Base-by-base conservation (phyloP, 2,113 vertebrate species). In the Rhinolophus sinicus region DNA sequence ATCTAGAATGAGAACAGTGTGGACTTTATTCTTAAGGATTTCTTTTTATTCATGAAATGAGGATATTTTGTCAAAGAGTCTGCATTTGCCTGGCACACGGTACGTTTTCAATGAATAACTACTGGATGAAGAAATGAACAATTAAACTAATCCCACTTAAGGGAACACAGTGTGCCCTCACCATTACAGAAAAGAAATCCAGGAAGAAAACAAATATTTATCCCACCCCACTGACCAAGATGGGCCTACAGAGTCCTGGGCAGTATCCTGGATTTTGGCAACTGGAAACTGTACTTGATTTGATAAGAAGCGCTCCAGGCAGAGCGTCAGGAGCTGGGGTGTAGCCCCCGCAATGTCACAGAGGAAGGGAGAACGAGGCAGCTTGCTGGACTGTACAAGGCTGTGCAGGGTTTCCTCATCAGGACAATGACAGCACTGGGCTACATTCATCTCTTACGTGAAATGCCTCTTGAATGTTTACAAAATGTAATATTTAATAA, bases 1-100 rank as follows among this genome's bases (percentile, higher is more conserved):
- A 54, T 99, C 99, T 99, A 26, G 0, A 98, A 98, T 8, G 86
- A 90, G 90, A 0, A 96, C 16, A 76, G 40, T 26, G 7, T 38
- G 72, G 30, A 21, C 56, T 85, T 95, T 26, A 93, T 2, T 33
- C 21, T 73, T 35, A 40, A 47, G 67, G 50, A 44, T 67, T 0
- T 84, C 6, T 76, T 80, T 75, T 67, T 40, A 83, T 87, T 73
- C 14, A 13, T 1, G 7, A 76, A 87, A 30, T 9, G 18, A 85
- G 21, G 47, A 30, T 24, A 14, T 40, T 70, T 18, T 75, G 22
- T 21, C 38, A 38, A 77, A 73, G 88, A 4, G 2, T 84, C 28
- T 86, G 26, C 82, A n/a, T 54, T 70, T 93, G 35, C 75, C 65
- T 28, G 47, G 18, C 60, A 81, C 33, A 67, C 6, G 15, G 22